Percentiles rank a stretch among this genome's conserved stretches.
Conservation (phyloP, 2,797 vertebrate genomes). For the Macroramphosus scolopax region DNA sequence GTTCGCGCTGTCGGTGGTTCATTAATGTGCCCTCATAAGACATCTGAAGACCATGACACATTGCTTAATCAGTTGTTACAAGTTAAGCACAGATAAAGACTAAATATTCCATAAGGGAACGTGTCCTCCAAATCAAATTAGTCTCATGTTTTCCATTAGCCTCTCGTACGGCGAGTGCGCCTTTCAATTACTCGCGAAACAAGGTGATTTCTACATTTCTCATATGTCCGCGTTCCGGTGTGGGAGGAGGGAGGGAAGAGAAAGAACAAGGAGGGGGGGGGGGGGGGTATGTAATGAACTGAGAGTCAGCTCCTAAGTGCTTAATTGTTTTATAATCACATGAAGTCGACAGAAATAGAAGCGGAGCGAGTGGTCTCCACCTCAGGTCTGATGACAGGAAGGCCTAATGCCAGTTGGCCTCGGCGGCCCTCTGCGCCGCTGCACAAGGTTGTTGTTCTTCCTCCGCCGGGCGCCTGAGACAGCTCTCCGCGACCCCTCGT, state of each 20-base stretch:
- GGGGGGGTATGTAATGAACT: conserved; percentile 59
- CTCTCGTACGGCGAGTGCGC: conserved; percentile 33
- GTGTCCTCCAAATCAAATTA: conserved; percentile 40
- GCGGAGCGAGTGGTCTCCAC: conserved; percentile 41
- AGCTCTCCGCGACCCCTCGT: background rate
- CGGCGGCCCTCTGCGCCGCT: background rate
- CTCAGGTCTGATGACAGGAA: conserved; percentile 54
- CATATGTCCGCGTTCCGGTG: conserved; percentile 36
- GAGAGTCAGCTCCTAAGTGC: conserved; percentile 60
- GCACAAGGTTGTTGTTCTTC: background rate
- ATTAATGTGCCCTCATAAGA: conserved; percentile 23
- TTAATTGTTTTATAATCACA: conserved; percentile 76
- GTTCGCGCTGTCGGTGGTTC: conserved; percentile 2
- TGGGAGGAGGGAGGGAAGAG: conserved; percentile 35
- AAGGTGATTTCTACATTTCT: conserved; percentile 50
- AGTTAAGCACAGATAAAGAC: conserved; percentile 34
- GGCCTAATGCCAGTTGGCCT: conserved; percentile 31
- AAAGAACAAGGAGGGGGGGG: conserved; percentile 36
- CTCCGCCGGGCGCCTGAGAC: background rate
- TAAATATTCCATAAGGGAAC: conserved; percentile 35
- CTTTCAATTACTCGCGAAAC: conserved; percentile 51
- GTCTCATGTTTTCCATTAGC: conserved; percentile 39
- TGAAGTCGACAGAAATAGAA: conserved; percentile 70
- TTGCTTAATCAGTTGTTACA: conserved; percentile 13
- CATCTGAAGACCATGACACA: conserved; percentile 16